phyloP scores from a whole-genome alignment of 1,140 invertebrate genomes.

The Zophobas morio region DNA sequence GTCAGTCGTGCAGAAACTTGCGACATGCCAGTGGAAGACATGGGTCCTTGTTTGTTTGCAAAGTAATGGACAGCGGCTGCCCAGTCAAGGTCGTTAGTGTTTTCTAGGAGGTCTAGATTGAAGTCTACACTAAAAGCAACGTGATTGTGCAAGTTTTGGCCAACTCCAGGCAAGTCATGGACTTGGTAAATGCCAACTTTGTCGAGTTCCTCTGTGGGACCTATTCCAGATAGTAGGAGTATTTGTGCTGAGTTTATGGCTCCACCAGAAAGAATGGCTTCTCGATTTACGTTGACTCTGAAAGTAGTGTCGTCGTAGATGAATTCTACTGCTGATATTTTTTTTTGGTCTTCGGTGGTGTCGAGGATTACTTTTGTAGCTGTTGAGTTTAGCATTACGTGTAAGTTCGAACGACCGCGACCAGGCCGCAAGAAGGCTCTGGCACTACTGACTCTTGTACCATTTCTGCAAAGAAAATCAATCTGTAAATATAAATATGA shows the following conservation, averaged over 20 bases:
- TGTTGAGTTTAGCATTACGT: conserved; percentile 82
- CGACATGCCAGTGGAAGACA: conserved; percentile 74
- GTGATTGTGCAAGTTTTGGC: conserved; percentile 81
- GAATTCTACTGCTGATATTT: conserved; percentile 79
- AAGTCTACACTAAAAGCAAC: conserved; percentile 72
- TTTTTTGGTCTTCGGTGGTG: conserved; percentile 68
- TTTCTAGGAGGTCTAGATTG: conserved; percentile 69
- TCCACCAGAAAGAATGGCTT: conserved; percentile 76
- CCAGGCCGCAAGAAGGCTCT: conserved; percentile 91
- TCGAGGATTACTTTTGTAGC: conserved; percentile 81
- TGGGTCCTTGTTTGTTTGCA: conserved; percentile 70
- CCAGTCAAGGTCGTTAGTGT: conserved; percentile 73
- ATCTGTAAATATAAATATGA: too few relatives aligned
- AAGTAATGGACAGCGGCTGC: conserved; percentile 73
- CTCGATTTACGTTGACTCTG: conserved; percentile 72
- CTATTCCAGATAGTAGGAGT: conserved; percentile 84
- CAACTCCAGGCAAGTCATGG: conserved; percentile 79
- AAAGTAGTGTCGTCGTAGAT: conserved; percentile 71
- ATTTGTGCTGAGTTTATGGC: conserved; percentile 85
- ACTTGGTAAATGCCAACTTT: conserved; percentile 68
- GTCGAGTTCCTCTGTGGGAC: conserved; percentile 69
- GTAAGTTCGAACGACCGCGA: conserved; percentile 78
- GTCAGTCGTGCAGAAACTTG: conserved; percentile 71
- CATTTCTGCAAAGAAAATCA: conserved; percentile 73
- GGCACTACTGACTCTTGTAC: conserved; percentile 84